Evolutionary conservation across 2,888 invertebrate species (phyloP).

Genomic region (Linnaemya vulpina): DNA sequence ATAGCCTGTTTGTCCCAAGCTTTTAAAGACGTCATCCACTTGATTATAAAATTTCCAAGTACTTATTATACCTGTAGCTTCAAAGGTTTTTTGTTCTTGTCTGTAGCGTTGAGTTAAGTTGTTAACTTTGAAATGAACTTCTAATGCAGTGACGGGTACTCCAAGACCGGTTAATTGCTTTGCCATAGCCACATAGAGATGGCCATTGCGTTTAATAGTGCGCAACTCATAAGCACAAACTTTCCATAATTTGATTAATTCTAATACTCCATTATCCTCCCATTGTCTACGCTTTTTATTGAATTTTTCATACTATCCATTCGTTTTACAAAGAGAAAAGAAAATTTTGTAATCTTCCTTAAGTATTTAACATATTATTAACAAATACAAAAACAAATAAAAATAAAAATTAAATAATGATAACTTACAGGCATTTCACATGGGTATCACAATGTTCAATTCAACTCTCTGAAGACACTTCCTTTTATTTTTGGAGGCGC

Average conservation of each 20-base stretch:
- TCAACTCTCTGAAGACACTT: constrained; percentile 73
- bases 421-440: constrained; percentile 82
- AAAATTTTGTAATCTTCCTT: constrained; percentile 26
- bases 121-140: constrained; percentile 82
- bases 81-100: constrained; percentile 82
- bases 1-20: constrained; percentile 81
- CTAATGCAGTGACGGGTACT: constrained; percentile 81
- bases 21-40: constrained; percentile 82
- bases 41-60: constrained; percentile 82
- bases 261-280: constrained; percentile 82
- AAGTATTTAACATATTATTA: constrained; percentile 25
- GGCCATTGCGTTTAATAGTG: constrained; percentile 83
- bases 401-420: not conserved
- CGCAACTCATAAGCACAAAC: constrained; percentile 82
- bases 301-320: constrained; percentile 81
- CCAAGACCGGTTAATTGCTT: constrained; percentile 82
- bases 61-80: constrained; percentile 82
- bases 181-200: constrained; percentile 83
- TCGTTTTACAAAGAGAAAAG: constrained; percentile 29
- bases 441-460: constrained; percentile 80
- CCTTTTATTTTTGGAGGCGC: constrained; percentile 53
- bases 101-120: constrained; percentile 82
- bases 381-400: not conserved
- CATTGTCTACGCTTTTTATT: constrained; percentile 83
- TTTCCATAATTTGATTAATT: constrained; percentile 82